These are phyloP conservation scores for Limnephilus rhombicus DNA, from an alignment of 2,888 invertebrate genomes.

Conservation along the genomic window DNA sequence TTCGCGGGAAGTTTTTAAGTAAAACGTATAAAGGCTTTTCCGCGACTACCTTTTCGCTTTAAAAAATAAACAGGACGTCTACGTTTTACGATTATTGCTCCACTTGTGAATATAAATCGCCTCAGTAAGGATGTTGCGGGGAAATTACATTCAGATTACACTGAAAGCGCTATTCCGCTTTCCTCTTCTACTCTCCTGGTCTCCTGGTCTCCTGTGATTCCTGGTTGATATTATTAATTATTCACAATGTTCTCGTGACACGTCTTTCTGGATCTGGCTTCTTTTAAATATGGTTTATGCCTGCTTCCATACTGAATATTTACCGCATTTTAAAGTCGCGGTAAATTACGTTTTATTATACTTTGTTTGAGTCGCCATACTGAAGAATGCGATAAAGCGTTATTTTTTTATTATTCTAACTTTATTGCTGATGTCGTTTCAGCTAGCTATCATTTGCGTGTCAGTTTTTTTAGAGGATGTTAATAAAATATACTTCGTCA, in stretches of 20 bases:
- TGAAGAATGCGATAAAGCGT: background rate
- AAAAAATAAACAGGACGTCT: constrained; percentile 50
- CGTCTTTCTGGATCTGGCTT: background rate
- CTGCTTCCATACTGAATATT: background rate
- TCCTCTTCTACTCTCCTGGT: background rate
- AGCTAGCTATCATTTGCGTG: background rate
- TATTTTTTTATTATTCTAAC: background rate
- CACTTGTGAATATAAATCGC: constrained; percentile 59
- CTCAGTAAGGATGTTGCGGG: constrained; percentile 39
- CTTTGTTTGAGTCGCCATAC: background rate
- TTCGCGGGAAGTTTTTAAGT: constrained; percentile 20
- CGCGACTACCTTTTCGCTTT: constrained; percentile 19
- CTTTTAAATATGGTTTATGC: background rate
- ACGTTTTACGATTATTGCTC: constrained; percentile 55
- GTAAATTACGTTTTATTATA: background rate
- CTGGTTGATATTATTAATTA: constrained; percentile 31
- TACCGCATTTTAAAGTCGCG: background rate
- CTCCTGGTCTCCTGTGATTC: constrained; percentile 19
- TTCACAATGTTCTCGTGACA: background rate
- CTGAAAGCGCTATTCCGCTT: background rate
- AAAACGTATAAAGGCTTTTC: constrained; percentile 29
- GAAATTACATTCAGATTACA: constrained; percentile 44
- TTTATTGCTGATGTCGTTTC: background rate
- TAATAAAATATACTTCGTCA: background rate
- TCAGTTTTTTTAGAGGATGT: background rate